These are phyloP conservation scores for Diarsia dahlii DNA, from an alignment of 2,888 invertebrate species.

Conservation along the genomic window DNA sequence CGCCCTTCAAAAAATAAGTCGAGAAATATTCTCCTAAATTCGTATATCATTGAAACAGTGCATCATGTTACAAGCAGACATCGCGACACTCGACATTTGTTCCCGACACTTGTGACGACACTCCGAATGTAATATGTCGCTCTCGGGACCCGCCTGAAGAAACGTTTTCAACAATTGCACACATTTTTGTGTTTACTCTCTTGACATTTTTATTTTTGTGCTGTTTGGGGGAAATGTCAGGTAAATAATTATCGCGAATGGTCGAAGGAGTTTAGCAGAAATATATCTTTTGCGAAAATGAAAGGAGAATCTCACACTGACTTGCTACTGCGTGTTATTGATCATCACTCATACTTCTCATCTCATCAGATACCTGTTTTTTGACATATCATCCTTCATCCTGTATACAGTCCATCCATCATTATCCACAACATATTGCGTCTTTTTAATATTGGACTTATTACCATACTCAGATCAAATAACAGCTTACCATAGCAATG, in stretches of 20 bases:
- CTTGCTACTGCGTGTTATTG: too few relatives aligned
- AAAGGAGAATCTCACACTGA: neutral
- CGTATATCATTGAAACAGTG: conserved; percentile 59
- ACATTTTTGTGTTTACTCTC: conserved; percentile 58
- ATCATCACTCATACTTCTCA: too few relatives aligned
- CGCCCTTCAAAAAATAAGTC: conserved; percentile 15
- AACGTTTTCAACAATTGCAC: conserved; percentile 65
- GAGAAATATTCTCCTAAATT: conserved; percentile 34
- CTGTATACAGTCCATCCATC: too few relatives aligned
- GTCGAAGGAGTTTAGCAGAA: neutral
- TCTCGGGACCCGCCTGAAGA: conserved; percentile 64
- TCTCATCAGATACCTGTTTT: too few relatives aligned
- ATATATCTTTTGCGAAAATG: neutral
- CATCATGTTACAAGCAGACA: conserved; percentile 64
- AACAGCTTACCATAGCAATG: neutral
- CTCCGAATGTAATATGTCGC: conserved; percentile 70
- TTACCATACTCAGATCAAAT: too few relatives aligned
- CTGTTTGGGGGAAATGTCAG: conserved; percentile 47
- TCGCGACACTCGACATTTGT: conserved; percentile 63
- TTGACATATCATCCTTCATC: too few relatives aligned
- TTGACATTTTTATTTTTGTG: conserved; percentile 52
- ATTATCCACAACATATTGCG: too few relatives aligned
- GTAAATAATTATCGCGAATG: conserved; percentile 40
- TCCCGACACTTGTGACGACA: conserved; percentile 63
- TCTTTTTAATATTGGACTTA: neutral